These are phyloP conservation scores for Cryptus viduatorius DNA, from an alignment of 2,888 invertebrate genomes.

Conservation along the genomic window DNA sequence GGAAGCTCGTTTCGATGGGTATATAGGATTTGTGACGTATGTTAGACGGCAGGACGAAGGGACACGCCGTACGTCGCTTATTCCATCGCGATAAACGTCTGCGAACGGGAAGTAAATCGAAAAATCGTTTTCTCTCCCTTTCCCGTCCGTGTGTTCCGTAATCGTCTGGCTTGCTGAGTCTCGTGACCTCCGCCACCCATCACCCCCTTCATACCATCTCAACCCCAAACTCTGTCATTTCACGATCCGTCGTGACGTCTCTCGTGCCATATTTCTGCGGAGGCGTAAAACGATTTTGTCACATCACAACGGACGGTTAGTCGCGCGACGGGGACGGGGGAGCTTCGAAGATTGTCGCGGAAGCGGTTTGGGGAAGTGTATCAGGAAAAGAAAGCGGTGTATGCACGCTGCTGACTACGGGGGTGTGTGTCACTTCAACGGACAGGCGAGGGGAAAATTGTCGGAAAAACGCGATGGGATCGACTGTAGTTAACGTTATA, in stretches of 20 bases:
- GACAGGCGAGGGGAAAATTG: conserved; percentile 37
- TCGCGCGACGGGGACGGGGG: neutral
- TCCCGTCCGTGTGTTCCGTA: neutral
- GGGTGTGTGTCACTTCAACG: conserved; percentile 6
- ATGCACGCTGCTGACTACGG: conserved; percentile 15
- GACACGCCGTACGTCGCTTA: neutral
- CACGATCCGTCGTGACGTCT: neutral
- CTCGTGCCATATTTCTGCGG: conserved; percentile 35
- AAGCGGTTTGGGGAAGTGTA: conserved; percentile 7
- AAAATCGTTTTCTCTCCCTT: conserved; percentile 35
- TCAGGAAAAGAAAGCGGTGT: neutral
- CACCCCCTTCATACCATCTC: neutral
- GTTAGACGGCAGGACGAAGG: neutral
- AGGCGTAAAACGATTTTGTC: conserved; percentile 50
- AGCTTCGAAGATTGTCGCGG: conserved; percentile 2
- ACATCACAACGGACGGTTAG: conserved; percentile 7
- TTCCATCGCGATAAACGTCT: conserved; percentile 23
- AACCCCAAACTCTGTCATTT: conserved; percentile 14
- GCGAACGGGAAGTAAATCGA: conserved; percentile 47
- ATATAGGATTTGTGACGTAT: conserved; percentile 24
- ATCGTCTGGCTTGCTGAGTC: conserved; percentile 17
- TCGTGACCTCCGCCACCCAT: neutral
- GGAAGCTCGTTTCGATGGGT: conserved; percentile 6
- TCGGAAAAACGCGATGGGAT: conserved; percentile 49
- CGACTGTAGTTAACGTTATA: conserved; percentile 34